Evolutionary conservation across 2,797 vertebrate genomes (phyloP).

Genomic region (Acridotheres tristis): DNA sequence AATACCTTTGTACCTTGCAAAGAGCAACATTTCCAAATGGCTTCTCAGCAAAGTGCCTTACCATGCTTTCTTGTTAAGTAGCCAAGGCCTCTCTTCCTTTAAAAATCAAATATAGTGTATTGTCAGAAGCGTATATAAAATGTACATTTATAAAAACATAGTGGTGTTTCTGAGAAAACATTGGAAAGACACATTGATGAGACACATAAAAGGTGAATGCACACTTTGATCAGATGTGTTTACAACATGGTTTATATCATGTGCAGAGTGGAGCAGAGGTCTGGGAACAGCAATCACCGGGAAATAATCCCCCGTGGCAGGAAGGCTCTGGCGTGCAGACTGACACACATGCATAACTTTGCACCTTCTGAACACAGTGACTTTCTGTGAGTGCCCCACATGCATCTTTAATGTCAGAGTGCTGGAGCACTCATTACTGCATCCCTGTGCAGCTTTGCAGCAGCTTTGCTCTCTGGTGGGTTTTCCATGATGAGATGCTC

Average conservation of each 20-base stretch:
- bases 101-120: constrained; percentile 61
- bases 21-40: neutral
- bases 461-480: neutral
- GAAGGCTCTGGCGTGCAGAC: neutral
- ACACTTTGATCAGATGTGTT: constrained; percentile 72
- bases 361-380: neutral
- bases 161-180: constrained; percentile 58
- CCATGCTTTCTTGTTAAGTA: constrained; percentile 58
- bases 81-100: constrained; percentile 58
- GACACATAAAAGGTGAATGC: constrained; percentile 67
- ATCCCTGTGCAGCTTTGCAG: neutral
- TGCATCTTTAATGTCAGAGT: constrained; percentile 6
- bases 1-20: constrained; percentile 49
- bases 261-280: constrained; percentile 63
- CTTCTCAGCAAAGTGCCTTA: constrained; percentile 69
- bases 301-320: constrained; percentile 60
- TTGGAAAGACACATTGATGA: constrained; percentile 62
- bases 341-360: constrained; percentile 13
- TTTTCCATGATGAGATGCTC: neutral
- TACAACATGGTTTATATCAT: constrained; percentile 70
- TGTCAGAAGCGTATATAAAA: constrained; percentile 60
- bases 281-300: constrained; percentile 63
- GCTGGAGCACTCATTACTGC: neutral
- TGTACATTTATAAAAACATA: constrained; percentile 62
- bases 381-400: neutral